Conservation (phyloP, 1,140 invertebrate species). For the Teleogryllus occipitalis region DNA sequence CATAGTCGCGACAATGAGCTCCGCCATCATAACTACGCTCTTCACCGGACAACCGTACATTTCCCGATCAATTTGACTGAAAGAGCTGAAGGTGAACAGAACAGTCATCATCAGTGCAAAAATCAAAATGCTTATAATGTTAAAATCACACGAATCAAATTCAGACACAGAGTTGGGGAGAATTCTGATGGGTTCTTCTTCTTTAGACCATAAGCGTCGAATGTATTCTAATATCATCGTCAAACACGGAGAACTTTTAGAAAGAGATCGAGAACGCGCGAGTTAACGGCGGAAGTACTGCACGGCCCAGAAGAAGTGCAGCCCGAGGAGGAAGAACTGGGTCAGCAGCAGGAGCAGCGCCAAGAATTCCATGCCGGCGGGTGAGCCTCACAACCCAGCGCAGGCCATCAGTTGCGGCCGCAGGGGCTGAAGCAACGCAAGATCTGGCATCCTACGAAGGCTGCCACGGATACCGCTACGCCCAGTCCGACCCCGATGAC, state of each 20-base stretch:
- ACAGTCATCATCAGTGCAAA: background rate
- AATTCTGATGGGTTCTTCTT: too few species aligned
- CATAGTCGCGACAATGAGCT: background rate
- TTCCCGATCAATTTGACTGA: too few species aligned
- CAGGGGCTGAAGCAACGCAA: too few species aligned
- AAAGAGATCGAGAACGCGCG: background rate
- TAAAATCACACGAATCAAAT: background rate
- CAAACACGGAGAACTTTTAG: too few species aligned
- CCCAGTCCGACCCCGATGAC: too few species aligned
- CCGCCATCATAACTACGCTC: background rate
- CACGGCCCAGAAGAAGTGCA: background rate
- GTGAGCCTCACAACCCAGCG: background rate
- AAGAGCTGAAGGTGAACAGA: background rate
- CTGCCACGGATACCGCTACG: too few species aligned
- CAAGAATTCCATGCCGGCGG: background rate
- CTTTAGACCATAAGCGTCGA: too few species aligned
- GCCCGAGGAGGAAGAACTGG: background rate
- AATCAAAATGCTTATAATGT: background rate
- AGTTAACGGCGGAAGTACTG: background rate
- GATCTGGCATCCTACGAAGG: too few species aligned
- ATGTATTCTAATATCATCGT: too few species aligned
- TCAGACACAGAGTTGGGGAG: too few species aligned
- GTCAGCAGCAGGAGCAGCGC: background rate
- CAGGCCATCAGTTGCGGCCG: too few species aligned
- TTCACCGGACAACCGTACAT: too few species aligned